A percentile compares a stretch with the other conserved stretches of the same genome.
These are phyloP conservation scores for Calephelis nemesis DNA, from an alignment of 1,140 invertebrate genomes.

Conservation along the genomic window DNA sequence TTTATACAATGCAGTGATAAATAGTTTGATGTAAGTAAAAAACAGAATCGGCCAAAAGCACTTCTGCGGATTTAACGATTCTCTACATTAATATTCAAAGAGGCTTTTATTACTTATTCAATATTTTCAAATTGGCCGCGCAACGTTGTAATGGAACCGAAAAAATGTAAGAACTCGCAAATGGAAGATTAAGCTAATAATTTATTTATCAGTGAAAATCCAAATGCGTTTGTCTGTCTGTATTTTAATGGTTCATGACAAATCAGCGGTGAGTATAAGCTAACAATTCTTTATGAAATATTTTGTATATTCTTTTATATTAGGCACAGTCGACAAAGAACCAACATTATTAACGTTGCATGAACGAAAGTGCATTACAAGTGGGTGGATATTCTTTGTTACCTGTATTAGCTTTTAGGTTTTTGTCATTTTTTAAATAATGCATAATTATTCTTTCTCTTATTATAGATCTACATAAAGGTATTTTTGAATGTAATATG, in stretches of 20 bases:
- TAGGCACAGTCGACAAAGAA: conserved; percentile 16
- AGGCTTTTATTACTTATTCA: conserved; percentile 67
- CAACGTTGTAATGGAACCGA: conserved; percentile 60
- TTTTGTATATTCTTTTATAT: conserved; percentile 21
- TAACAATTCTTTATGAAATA: conserved; percentile 18
- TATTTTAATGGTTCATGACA: conserved; percentile 29
- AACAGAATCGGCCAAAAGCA: conserved; percentile 16
- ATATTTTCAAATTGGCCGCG: conserved; percentile 71
- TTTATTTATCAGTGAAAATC: conserved; percentile 56
- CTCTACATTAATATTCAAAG: conserved; percentile 55
- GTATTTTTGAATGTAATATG: too few species aligned
- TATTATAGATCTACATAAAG: too few species aligned
- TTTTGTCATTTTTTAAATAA: not conserved
- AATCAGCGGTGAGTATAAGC: conserved; percentile 8
- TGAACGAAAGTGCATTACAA: conserved; percentile 16
- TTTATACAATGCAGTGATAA: too few species aligned
- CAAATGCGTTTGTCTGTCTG: conserved; percentile 33
- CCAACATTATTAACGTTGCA: conserved; percentile 12
- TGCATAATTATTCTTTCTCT: too few species aligned
- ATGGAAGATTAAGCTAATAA: conserved; percentile 62
- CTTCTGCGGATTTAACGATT: conserved; percentile 35
- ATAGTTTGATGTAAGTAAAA: not conserved
- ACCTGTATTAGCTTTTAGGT: conserved; percentile 2
- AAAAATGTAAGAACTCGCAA: conserved; percentile 62
- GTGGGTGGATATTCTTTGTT: conserved; percentile 16